These are phyloP conservation scores for Drosophila mercatorum DNA, from an alignment of 2,888 invertebrate species.

Conservation along the genomic window DNA sequence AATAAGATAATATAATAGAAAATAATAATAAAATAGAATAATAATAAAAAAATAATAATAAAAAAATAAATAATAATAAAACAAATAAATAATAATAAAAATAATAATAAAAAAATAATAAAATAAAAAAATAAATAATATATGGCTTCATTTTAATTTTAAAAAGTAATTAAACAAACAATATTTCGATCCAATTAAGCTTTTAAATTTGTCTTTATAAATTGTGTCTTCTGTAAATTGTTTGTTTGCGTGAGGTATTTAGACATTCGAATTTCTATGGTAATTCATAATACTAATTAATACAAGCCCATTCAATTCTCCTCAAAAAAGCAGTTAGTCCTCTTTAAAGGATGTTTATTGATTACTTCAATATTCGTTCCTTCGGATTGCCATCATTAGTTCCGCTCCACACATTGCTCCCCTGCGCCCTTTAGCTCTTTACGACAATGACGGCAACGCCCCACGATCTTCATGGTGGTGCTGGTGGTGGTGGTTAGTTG, in stretches of 20 bases:
- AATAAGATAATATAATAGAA: too few relatives aligned
- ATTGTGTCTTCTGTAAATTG: too few relatives aligned
- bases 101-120: too few relatives aligned
- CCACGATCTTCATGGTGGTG: conserved; percentile 27
- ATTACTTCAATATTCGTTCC: conserved; percentile 21
- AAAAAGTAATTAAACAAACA: neutral
- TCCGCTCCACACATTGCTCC: conserved; percentile 41
- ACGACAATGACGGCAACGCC: conserved; percentile 28
- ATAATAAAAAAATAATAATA: too few relatives aligned
- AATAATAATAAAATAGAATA: too few relatives aligned
- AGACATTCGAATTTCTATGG: too few relatives aligned
- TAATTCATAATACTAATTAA: neutral
- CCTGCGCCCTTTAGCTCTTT: conserved; percentile 12
- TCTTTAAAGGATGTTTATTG: neutral
- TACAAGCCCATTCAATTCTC: neutral
- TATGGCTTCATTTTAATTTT: neutral
- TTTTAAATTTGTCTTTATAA: neutral
- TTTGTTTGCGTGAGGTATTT: too few relatives aligned
- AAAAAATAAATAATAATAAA: too few relatives aligned
- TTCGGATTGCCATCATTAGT: conserved; percentile 42
- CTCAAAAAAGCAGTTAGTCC: too few relatives aligned
- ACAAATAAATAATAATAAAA: too few relatives aligned
- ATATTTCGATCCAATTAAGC: neutral
- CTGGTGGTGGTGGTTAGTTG: conserved; percentile 31
- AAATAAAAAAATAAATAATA: too few relatives aligned